phyloP scores from a whole-genome alignment of 2,797 vertebrate genomes.

The Karalla daura region DNA sequence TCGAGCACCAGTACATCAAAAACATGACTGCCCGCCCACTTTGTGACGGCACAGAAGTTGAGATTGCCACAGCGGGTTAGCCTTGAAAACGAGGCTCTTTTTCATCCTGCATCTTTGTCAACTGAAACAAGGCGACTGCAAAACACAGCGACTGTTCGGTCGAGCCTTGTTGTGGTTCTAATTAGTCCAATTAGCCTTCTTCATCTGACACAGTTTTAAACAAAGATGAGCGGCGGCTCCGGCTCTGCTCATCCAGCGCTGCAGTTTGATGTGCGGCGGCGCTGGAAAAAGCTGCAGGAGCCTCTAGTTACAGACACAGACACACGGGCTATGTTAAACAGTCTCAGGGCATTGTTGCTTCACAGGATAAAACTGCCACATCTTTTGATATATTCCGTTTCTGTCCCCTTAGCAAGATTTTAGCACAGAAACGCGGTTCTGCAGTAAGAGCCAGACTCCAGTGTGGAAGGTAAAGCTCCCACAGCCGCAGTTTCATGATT shows the following conservation, averaged over 20 bases:
- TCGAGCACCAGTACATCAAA: slow-evolving; percentile 53
- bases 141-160: slow-evolving; percentile 62
- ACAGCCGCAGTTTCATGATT: slow-evolving; percentile 51
- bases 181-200: slow-evolving; percentile 81
- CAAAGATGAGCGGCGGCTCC: slow-evolving; percentile 65
- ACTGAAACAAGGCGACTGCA: slow-evolving; percentile 67
- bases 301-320: slow-evolving; percentile 66
- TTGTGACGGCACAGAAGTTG: slow-evolving; percentile 39
- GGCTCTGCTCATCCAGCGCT: slow-evolving; percentile 58
- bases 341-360: slow-evolving; percentile 61
- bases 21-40: slow-evolving; percentile 33
- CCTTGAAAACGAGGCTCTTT: slow-evolving; percentile 60
- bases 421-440: slow-evolving; percentile 48
- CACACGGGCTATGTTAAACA: slow-evolving; percentile 60
- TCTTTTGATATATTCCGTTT: slow-evolving; percentile 44
- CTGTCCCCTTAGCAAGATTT: slow-evolving; percentile 58
- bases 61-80: slow-evolving; percentile 51
- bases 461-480: slow-evolving; percentile 48
- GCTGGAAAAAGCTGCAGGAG: slow-evolving; percentile 64
- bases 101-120: slow-evolving; percentile 47
- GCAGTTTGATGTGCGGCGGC: slow-evolving; percentile 65
- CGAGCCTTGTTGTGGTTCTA: slow-evolving; percentile 74
- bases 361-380: slow-evolving; percentile 49
- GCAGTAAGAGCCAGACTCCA: slow-evolving; percentile 25
- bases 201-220: slow-evolving; percentile 68